These are phyloP conservation scores for Asteroscopus sphinx DNA, from an alignment of 2,888 invertebrate genomes.

Conservation along the genomic window DNA sequence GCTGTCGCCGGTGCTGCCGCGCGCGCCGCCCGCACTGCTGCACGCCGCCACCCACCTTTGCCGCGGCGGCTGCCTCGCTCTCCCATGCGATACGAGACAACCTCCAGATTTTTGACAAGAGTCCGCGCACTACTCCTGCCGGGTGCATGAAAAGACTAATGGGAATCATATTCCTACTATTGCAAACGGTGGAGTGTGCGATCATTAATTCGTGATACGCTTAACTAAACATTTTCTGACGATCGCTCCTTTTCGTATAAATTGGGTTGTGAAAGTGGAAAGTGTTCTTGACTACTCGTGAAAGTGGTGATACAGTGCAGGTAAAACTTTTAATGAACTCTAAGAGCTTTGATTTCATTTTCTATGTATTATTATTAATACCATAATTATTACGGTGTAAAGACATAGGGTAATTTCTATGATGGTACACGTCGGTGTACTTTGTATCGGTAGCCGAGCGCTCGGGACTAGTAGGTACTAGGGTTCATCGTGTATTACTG, in stretches of 20 bases:
- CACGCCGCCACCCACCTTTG: constrained; percentile 80
- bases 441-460: constrained; percentile 55
- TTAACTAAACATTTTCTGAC: constrained; percentile 44
- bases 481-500: constrained; percentile 58
- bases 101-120: constrained; percentile 79
- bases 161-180: constrained; percentile 79
- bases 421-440: constrained; percentile 48
- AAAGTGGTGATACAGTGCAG: constrained; percentile 79
- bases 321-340: constrained; percentile 76
- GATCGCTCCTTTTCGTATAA: constrained; percentile 56
- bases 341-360: constrained; percentile 82
- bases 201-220: constrained; percentile 62
- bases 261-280: constrained; percentile 68
- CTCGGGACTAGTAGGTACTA: constrained; percentile 67
- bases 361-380: constrained; percentile 74
- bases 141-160: constrained; percentile 82
- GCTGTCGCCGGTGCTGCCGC: constrained; percentile 81
- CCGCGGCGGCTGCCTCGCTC: constrained; percentile 77
- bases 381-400: constrained; percentile 57
- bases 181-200: constrained; percentile 79
- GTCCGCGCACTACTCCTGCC: constrained; percentile 74
- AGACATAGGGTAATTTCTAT: constrained; percentile 56
- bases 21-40: constrained; percentile 77
- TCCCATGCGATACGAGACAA: constrained; percentile 73
- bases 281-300: constrained; percentile 70